phyloP scores from a whole-genome alignment of 2,888 invertebrate species.

The Lepidocyrtoides sp. region DNA sequence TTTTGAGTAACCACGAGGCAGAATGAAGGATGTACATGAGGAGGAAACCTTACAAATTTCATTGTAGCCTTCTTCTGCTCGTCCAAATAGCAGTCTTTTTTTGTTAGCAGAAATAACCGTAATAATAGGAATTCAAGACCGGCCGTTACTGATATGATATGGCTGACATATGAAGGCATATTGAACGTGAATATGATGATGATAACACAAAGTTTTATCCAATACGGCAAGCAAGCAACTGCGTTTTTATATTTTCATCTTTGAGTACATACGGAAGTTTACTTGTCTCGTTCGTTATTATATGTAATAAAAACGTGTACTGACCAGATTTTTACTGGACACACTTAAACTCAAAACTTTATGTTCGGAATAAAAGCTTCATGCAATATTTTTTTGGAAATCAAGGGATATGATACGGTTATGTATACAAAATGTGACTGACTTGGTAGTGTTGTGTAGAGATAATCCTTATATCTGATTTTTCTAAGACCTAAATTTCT shows the following conservation, averaged over 20 bases:
- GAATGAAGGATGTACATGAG: conserved; percentile 14
- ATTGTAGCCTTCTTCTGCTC: neutral
- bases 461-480: too few species aligned
- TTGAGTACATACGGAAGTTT: neutral
- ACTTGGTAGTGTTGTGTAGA: too few species aligned
- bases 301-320: conserved; percentile 10
- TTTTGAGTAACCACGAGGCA: conserved; percentile 2
- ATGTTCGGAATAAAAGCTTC: conserved; percentile 46
- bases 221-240: neutral
- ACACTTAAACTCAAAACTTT: conserved; percentile 51
- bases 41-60: conserved; percentile 18
- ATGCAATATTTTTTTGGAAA: conserved; percentile 44
- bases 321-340: conserved; percentile 29
- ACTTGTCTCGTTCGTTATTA: neutral
- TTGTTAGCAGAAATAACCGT: neutral
- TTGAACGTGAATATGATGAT: neutral
- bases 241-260: neutral
- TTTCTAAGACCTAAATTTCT: too few species aligned
- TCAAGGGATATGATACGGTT: neutral
- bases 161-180: neutral
- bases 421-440: conserved; percentile 27
- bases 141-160: conserved; percentile 42
- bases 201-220: neutral
- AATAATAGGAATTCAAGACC: neutral
- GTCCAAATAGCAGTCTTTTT: neutral